These are phyloP conservation scores for Crotophaga sulcirostris DNA, from an alignment of 2,113 vertebrate genomes.

Conservation along the genomic window DNA sequence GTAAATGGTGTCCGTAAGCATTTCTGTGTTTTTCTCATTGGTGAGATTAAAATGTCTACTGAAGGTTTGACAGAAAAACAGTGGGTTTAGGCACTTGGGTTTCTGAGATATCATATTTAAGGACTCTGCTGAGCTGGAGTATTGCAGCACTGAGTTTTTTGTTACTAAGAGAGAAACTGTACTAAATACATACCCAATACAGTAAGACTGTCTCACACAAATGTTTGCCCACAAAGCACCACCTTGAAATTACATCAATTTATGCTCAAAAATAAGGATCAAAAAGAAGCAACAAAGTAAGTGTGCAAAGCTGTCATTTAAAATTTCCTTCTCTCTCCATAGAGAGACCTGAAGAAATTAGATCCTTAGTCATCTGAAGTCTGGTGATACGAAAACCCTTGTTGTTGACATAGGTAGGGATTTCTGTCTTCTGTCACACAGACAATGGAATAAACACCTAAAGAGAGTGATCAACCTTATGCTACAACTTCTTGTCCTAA, in stretches of 20 bases:
- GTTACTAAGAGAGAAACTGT: not conserved
- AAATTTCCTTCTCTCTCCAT: not conserved
- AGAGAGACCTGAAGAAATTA: not conserved
- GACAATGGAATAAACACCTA: not conserved
- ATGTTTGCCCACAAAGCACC: not conserved
- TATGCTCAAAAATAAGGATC: not conserved
- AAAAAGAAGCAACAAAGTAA: not conserved
- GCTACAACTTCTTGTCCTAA: not conserved
- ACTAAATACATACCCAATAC: not conserved
- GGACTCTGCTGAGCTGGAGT: not conserved
- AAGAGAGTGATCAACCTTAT: not conserved
- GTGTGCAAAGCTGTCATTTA: not conserved
- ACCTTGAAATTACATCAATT: not conserved
- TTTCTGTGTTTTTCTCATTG: not conserved
- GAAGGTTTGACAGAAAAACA: not conserved
- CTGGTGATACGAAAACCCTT: not conserved
- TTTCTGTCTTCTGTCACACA: not conserved
- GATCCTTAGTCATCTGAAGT: not conserved
- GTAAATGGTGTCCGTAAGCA: not conserved
- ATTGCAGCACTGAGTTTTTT: not conserved
- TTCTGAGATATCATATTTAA: not conserved
- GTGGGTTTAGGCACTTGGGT: not conserved
- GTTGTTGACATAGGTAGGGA: not conserved
- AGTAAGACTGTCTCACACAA: not conserved
- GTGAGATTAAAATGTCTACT: not conserved